Conservation (phyloP, 2,113 vertebrate genomes). For the Mus pahari region DNA sequence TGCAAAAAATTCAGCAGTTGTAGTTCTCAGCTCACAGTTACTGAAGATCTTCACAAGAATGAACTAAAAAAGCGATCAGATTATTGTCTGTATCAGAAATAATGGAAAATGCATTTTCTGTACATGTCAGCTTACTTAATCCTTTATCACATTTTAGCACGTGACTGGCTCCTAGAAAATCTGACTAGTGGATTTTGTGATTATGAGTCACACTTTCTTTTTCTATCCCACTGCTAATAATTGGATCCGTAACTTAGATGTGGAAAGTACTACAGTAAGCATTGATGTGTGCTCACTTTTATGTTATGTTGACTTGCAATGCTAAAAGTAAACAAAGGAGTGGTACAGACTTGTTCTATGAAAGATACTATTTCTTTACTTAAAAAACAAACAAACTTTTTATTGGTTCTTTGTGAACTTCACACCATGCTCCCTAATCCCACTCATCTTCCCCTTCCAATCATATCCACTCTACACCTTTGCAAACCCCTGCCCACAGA, state of each 20-base stretch:
- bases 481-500: too few relatives aligned
- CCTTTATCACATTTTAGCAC: background rate
- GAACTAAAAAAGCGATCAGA: background rate
- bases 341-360: background rate
- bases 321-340: background rate
- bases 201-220: background rate
- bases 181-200: too few relatives aligned
- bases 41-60: background rate
- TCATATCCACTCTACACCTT: too few relatives aligned
- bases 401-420: too few relatives aligned
- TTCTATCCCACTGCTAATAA: too few relatives aligned
- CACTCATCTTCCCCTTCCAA: too few relatives aligned
- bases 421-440: too few relatives aligned
- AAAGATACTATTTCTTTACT: background rate
- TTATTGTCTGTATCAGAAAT: background rate
- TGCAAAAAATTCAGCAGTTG: background rate
- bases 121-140: background rate
- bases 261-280: background rate
- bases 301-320: background rate
- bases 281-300: background rate
- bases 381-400: background rate
- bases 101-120: background rate
- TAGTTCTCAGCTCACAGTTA: background rate
- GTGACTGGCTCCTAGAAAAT: too few relatives aligned
- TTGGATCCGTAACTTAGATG: too few relatives aligned